A percentile compares a stretch with the other conserved stretches of the same genome.
Conservation (phyloP, 2,797 vertebrate genomes). For the Silurus aristotelis region DNA sequence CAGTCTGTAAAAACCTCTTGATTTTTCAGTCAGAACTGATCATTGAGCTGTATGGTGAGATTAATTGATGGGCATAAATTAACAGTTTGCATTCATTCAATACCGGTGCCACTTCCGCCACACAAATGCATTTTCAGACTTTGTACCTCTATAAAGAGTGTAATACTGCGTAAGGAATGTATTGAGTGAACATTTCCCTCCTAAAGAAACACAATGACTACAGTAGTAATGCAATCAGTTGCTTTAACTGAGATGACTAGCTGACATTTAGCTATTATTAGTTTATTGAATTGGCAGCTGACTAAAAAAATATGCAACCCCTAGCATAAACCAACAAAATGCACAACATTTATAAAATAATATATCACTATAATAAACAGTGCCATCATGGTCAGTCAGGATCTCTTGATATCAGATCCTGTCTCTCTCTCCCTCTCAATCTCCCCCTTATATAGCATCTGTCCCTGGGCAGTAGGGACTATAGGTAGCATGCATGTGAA, state of each 20-base stretch:
- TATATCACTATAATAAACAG: slow-evolving; percentile 2
- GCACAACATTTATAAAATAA: neutral
- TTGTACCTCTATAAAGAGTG: neutral
- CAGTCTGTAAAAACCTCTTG: neutral
- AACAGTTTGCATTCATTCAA: neutral
- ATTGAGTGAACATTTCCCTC: too few species aligned
- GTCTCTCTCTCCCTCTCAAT: slow-evolving; percentile 4
- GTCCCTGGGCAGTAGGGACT: slow-evolving; percentile 42
- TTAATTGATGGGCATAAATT: neutral
- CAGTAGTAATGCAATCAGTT: neutral
- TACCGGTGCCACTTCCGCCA: neutral
- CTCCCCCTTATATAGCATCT: slow-evolving; percentile 6
- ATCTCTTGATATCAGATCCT: slow-evolving; percentile 4
- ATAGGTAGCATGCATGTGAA: slow-evolving; percentile 78
- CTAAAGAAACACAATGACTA: neutral
- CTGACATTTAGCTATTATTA: too few species aligned
- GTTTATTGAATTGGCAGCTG: neutral
- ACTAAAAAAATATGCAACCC: slow-evolving; percentile 14
- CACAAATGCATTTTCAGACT: neutral
- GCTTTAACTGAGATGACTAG: neutral
- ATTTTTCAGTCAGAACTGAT: neutral
- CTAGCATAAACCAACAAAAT: slow-evolving; percentile 13
- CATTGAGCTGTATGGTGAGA: neutral
- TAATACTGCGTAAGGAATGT: neutral
- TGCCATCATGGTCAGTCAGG: neutral